Conservation (phyloP, 1,140 invertebrate species). For the Scylla paramamosain region DNA sequence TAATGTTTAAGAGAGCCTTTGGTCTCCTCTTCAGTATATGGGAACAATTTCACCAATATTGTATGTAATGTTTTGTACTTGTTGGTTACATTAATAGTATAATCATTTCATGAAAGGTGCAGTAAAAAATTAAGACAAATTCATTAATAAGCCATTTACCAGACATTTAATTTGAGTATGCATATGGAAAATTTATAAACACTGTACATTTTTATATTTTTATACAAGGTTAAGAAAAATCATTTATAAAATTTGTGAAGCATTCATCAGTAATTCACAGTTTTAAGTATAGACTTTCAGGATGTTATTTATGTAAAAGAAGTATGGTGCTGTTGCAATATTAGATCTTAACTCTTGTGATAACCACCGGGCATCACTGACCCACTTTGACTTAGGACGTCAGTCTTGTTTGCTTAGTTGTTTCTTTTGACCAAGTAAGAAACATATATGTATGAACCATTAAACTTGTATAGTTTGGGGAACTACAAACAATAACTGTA, state of each 20-base stretch:
- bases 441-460: background rate
- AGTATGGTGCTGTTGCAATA: slow-evolving; percentile 72
- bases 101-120: background rate
- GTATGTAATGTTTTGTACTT: background rate
- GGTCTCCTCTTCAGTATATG: background rate
- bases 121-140: background rate
- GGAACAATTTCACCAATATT: background rate
- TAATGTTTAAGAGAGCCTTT: slow-evolving; percentile 4
- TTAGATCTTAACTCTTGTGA: slow-evolving; percentile 67
- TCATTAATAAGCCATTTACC: background rate
- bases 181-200: background rate
- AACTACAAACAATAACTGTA: background rate
- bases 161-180: background rate
- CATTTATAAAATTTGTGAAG: slow-evolving; percentile 9
- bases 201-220: slow-evolving; percentile 25
- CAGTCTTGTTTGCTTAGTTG: slow-evolving; percentile 21
- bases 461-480: background rate
- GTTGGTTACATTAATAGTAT: background rate
- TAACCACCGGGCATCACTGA: slow-evolving; percentile 64
- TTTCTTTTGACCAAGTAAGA: slow-evolving; percentile 33
- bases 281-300: slow-evolving; percentile 41
- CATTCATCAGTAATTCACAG: background rate
- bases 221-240: background rate
- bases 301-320: slow-evolving; percentile 50
- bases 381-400: slow-evolving; percentile 34